Evolutionary conservation across 2,888 invertebrate species (phyloP), one percentile per base, ranked within the genome.

Genomic region (Drosophila ochracea): DNA sequence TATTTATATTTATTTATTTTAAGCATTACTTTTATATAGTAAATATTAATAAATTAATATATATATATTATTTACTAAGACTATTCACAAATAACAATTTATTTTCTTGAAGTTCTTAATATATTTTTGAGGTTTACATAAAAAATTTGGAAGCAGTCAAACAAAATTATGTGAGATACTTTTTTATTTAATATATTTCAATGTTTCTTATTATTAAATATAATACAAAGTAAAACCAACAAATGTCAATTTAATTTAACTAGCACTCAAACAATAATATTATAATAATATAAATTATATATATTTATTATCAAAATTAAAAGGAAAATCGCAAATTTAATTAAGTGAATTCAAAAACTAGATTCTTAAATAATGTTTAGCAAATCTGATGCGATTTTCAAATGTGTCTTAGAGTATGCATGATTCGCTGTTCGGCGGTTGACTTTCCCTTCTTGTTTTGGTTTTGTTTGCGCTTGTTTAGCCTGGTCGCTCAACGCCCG

Each of bases 401-500:
- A 37, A 19, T 37, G 7, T 37, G 19, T 7, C 37, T 19, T 19
- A 74, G 75, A 16, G 75, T 61, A 68, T 75, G 1, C 9, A 1
- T 0, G 0, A 28, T 53, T 68, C 64, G 69, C 37, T n/a, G 7
- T 60, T 39, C 0, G 3, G 11, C 19, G 25, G 28, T 47, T 55
- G 43, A 54, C 47, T 66, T 59, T 75, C 47, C 47, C 57, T 49
- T 54, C 35, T 25, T 25, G 59, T 41, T 67, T 72, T 76, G 50
- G 47, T 52, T 75, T 71, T 47, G 21, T 61, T 76, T 76, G 76
- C 30, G 72, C 72, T 76, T 62, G 68, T 74, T 82, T 83, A 70
- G 78, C 63, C 68, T 59, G 60, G 43, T 68, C 50, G 69, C 73
- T 73, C 53, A 76, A 67, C 70, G 62, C 58, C 57, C 63, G 76